A percentile compares a stretch with the other conserved stretches of the same genome.
phyloP scores from a whole-genome alignment of 2,888 invertebrate species.

The Aromia moschata region DNA sequence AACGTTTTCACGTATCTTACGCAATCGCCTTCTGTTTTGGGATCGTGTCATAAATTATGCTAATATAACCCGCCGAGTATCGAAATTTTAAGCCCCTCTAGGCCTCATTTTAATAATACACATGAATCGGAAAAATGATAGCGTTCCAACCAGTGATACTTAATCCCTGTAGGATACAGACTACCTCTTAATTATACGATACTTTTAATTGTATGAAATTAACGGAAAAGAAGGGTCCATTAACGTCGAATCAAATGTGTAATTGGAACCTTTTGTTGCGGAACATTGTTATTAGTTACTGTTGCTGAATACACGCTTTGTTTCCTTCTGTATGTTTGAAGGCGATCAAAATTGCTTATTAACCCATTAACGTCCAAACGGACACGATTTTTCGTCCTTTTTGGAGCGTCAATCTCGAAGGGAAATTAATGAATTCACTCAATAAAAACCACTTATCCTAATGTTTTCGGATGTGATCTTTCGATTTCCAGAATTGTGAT shows the following conservation, averaged over 20 bases:
- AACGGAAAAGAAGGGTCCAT: slow-evolving; percentile 4
- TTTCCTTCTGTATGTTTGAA: no score
- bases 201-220: slow-evolving; percentile 16
- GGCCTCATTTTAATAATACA: slow-evolving; percentile 22
- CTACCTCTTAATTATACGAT: slow-evolving; percentile 21
- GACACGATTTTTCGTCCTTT: no score
- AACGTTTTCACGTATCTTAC: neutral
- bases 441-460: no score
- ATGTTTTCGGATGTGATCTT: no score
- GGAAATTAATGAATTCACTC: no score
- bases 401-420: no score
- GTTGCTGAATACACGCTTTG: neutral
- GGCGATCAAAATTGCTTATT: no score
- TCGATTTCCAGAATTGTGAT: no score
- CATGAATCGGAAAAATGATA: slow-evolving; percentile 15
- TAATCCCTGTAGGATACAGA: slow-evolving; percentile 8
- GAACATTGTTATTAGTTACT: slow-evolving; percentile 4
- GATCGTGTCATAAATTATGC: slow-evolving; percentile 14
- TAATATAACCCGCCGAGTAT: slow-evolving; percentile 11
- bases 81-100: slow-evolving; percentile 12
- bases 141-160: slow-evolving; percentile 13
- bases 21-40: slow-evolving; percentile 2
- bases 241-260: slow-evolving; percentile 17
- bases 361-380: neutral
- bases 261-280: slow-evolving; percentile 5